Conservation (phyloP, 2,797 vertebrate species). For the Prionace glauca region DNA sequence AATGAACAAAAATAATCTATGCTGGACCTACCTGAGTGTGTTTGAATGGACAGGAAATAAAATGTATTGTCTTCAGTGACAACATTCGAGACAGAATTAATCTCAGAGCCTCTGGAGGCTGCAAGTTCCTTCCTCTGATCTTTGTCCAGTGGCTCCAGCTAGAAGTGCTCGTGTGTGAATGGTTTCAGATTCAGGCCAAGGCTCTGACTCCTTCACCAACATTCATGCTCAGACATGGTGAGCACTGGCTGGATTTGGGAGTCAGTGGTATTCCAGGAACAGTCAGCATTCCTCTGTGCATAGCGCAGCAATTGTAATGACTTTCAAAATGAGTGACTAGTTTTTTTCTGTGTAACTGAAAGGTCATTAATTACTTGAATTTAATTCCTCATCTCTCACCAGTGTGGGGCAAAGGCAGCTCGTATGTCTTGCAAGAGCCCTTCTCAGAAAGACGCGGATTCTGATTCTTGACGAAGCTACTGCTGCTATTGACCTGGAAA, state of each 20-base stretch:
- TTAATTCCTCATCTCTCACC: slow-evolving; percentile 4
- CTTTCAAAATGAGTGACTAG: neutral
- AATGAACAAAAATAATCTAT: neutral
- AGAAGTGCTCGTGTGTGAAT: too few species aligned
- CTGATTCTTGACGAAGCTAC: slow-evolving; percentile 91
- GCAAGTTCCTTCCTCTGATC: too few species aligned
- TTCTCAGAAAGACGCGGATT: slow-evolving; percentile 84
- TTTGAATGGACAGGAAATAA: neutral
- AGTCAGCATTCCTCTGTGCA: neutral
- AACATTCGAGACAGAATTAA: neutral
- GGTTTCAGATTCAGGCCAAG: too few species aligned
- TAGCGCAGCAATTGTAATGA: neutral
- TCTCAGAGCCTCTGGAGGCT: neutral
- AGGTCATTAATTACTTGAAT: neutral
- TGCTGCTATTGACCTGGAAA: slow-evolving; percentile 88
- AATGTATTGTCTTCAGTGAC: neutral
- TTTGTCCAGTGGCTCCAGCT: too few species aligned
- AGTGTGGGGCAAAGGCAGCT: slow-evolving; percentile 94
- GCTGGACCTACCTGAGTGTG: neutral
- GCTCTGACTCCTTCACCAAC: neutral
- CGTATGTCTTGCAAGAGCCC: slow-evolving; percentile 83
- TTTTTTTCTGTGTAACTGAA: neutral
- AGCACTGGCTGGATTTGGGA: neutral
- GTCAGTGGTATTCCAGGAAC: neutral
- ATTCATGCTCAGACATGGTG: neutral